Evolutionary conservation across 2,113 vertebrate genomes (phyloP).

Genomic region (Nasalis larvatus): DNA sequence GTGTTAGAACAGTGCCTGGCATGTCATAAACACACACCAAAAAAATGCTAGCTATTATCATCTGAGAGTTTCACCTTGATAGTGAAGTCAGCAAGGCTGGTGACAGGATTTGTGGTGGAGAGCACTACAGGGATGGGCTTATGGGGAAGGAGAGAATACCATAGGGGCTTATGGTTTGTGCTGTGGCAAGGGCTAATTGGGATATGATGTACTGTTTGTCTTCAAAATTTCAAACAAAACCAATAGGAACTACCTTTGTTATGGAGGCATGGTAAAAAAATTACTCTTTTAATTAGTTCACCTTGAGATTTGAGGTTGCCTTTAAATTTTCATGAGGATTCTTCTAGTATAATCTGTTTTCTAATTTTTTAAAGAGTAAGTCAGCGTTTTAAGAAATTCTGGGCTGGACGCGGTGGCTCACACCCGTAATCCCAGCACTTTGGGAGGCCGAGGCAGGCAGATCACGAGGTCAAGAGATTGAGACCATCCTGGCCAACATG

Average conservation of each 20-base stretch:
- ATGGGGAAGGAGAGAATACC: neutral
- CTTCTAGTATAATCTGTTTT: neutral
- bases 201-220: neutral
- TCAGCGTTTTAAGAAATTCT: neutral
- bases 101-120: neutral
- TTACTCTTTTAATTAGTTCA: neutral
- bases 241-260: neutral
- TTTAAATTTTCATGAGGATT: neutral
- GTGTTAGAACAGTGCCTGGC: neutral
- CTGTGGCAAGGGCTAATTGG: neutral
- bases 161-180: neutral
- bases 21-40: neutral
- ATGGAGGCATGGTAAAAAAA: neutral
- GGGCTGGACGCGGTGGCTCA: too few species aligned
- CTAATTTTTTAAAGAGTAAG: neutral
- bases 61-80: neutral
- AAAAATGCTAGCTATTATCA: neutral
- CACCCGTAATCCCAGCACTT: too few species aligned
- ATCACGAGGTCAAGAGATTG: too few species aligned
- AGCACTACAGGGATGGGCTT: neutral
- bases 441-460: too few species aligned
- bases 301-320: neutral
- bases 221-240: conserved; percentile 2
- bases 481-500: too few species aligned
- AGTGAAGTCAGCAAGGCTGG: neutral